A percentile compares a stretch with the other conserved stretches of the same genome.
Evolutionary conservation across 2,113 vertebrate genomes (phyloP).

Genomic region (Malurus cyaneus): DNA sequence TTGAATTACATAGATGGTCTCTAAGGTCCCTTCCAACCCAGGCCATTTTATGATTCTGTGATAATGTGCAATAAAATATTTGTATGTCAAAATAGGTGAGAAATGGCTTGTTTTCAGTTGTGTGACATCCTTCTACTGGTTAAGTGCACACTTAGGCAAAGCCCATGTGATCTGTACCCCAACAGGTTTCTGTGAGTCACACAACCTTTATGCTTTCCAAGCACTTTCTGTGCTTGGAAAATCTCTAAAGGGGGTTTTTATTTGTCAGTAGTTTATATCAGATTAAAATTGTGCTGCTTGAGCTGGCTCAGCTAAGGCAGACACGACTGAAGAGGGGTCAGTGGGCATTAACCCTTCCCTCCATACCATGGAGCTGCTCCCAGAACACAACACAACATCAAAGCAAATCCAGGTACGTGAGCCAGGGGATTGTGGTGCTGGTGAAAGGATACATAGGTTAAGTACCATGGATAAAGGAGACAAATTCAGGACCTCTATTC

Average conservation of each 20-base stretch:
- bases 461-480: background rate
- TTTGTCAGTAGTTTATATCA: background rate
- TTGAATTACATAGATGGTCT: background rate
- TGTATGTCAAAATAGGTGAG: background rate
- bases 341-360: background rate
- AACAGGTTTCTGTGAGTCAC: background rate
- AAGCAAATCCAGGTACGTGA: background rate
- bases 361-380: background rate
- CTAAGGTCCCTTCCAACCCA: background rate
- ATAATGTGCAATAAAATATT: background rate
- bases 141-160: background rate
- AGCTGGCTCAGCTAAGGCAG: background rate
- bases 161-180: background rate
- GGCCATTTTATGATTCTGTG: background rate
- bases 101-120: background rate
- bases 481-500: background rate
- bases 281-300: background rate
- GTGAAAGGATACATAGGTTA: background rate
- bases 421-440: background rate
- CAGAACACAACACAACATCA: background rate
- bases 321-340: background rate
- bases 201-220: background rate
- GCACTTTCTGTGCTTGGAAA: background rate
- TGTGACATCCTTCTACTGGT: background rate
- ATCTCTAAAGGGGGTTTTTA: background rate